Evolutionary conservation across 2,888 invertebrate genomes (phyloP).

Genomic region (Stegana nigrithorax): DNA sequence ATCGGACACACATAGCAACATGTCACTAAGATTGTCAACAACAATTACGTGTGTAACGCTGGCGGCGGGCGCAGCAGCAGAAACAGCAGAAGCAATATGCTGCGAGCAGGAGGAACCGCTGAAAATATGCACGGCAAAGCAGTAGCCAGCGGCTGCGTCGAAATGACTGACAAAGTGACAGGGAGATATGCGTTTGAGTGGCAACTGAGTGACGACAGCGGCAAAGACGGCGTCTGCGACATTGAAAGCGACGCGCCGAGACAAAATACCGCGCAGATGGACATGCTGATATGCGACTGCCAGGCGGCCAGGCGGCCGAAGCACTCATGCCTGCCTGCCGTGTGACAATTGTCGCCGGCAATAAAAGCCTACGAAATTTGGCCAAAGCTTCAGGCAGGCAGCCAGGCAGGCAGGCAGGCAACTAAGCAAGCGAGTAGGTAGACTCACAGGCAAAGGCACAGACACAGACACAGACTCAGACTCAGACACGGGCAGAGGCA

Average conservation of each 20-base stretch:
- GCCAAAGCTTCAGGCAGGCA: conserved; percentile 4
- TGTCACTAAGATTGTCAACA: conserved; percentile 58
- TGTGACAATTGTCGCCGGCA: conserved; percentile 46
- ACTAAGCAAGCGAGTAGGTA: too few species aligned
- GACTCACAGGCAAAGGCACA: too few species aligned
- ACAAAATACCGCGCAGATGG: conserved; percentile 51
- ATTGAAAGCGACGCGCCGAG: conserved; percentile 40
- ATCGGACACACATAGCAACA: conserved; percentile 41
- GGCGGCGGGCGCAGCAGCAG: conserved; percentile 12
- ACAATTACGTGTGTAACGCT: conserved; percentile 52
- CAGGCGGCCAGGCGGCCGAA: not conserved
- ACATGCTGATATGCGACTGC: conserved; percentile 14
- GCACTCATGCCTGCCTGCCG: not conserved
- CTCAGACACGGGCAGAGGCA: not conserved
- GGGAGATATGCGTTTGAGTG: conserved; percentile 41
- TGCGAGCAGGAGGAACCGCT: conserved; percentile 31
- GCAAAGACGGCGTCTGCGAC: not conserved
- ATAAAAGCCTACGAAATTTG: conserved; percentile 41
- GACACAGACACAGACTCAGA: too few species aligned
- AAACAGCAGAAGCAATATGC: conserved; percentile 20
- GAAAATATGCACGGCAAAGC: conserved; percentile 22
- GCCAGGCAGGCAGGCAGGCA: too few species aligned
- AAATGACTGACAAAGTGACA: conserved; percentile 29
- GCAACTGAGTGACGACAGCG: conserved; percentile 32
- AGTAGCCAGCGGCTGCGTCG: not conserved